Evolutionary conservation across 2,797 vertebrate species (phyloP).

Genomic region (Chelon labrosus): DNA sequence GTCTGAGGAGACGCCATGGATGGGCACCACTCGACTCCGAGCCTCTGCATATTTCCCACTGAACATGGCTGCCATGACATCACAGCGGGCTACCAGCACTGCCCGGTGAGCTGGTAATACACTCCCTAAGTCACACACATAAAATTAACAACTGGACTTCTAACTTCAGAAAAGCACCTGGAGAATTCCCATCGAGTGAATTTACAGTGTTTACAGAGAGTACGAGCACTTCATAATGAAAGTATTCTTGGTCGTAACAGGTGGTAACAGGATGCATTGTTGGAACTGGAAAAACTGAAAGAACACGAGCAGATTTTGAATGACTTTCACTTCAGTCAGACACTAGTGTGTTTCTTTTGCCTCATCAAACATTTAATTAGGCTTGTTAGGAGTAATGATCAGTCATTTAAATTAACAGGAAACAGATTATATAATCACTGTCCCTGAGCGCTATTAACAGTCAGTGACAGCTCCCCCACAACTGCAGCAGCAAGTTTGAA

Average conservation of each 20-base stretch:
- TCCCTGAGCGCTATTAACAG: constrained; percentile 23
- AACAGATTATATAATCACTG: constrained; percentile 32
- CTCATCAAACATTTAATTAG: not conserved
- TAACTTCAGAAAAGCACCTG: not conserved
- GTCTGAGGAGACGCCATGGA: constrained; percentile 96
- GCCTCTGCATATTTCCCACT: constrained; percentile 96
- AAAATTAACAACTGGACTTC: constrained; percentile 7
- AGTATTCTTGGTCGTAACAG: not conserved
- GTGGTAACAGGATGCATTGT: not conserved
- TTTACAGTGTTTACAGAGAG: not conserved
- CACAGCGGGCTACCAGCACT: constrained; percentile 94
- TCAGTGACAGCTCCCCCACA: constrained; percentile 19
- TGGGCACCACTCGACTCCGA: constrained; percentile 92
- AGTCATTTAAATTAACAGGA: constrained; percentile 42
- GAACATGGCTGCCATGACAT: constrained; percentile 99
- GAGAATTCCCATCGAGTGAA: constrained; percentile 1
- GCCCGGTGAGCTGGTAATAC: constrained; percentile 94
- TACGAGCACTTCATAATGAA: not conserved
- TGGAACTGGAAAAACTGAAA: not conserved
- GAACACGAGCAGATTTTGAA: not conserved
- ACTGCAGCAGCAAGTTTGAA: not conserved
- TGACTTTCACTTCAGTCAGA: not conserved
- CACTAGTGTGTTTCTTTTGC: not conserved
- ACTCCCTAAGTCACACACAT: constrained; percentile 80
- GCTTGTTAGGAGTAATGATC: constrained; percentile 21